Evolutionary conservation across 2,888 invertebrate genomes (phyloP), one percentile per base, ranked within the genome.

Genomic region (Lasioglossum calceatum): DNA sequence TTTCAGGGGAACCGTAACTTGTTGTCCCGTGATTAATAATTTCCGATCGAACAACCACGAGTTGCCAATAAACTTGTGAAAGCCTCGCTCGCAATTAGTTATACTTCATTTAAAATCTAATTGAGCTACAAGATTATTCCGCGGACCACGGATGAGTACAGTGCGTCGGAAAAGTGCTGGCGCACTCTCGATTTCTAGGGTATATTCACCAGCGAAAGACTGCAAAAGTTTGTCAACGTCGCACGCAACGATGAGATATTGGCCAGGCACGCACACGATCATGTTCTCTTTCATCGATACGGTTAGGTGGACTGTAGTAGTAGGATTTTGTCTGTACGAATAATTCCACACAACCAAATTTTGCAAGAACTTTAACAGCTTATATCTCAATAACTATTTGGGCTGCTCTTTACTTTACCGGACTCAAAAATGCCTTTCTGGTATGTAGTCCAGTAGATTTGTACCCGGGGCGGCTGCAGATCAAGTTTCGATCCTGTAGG

Each of bases 21-120:
- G 16, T 32, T 19, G 23, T 3, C 23, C 12, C 5, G 10, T 2
- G 64, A 64, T 32, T 71, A 39, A 71, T n/a, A n/a, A 71, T 42
- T 42, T 73, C 61, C n/a, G 64, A 36, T 73, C 32, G 5, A 50
- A 42, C 42, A 23, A 36, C 10, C n/a, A 10, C 58, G 27, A 47
- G 12, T 27, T 32, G 58, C 74, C 36, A 27, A 32, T n/a, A 23
- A 42, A 64, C 71, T 77, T 32, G 71, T 50, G 81, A 86, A 81
- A 86, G 77, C 39, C 2, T 16, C 36, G 19, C 16, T 32, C 50
- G 5, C 64, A 64, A 58, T 58, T 58, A 50, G 14, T 42, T 61
- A 36, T 73, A 70, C 58, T 76, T 81, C 81, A 64, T 81, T 86
- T 67, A 72, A 75, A 78, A 42, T 81, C 77, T 86, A 86, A 86